Evolutionary conservation across 2,888 invertebrate species (phyloP), one percentile per base, ranked within the genome.

Genomic region (Mythimna pallens): DNA sequence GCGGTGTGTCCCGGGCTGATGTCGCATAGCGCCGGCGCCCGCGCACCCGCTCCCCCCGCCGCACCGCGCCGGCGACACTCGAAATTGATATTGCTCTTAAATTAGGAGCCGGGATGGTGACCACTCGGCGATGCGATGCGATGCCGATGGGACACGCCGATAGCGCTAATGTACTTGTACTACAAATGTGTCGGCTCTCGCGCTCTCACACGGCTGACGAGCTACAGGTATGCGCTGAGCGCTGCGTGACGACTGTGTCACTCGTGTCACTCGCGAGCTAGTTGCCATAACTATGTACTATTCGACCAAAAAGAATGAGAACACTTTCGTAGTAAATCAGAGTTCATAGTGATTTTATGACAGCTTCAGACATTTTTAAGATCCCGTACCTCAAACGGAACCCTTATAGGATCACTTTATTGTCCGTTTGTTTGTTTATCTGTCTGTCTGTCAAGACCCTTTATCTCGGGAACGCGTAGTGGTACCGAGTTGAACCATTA

Each of bases 1-100:
- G 78, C 82, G 76, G 82, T 88, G 84, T 76, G 86, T 79, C 80
- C 66, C 68, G 65, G 65, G 57, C n/a, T 63, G 54, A 58, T 76
- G 76, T 71, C 71, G 78, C 78, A 62, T 80, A 87, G 88, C 90
- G 91, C 91, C 90, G 90, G 91, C 91, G 91, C 90, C 88, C 86
- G 70, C 76, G 73, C 83, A 58, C n/a, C 22, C 64, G 17, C 52
- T 40, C 36, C 36, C 55, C 50, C 50, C 8, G 8, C 61, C 40
- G 17, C 22, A 34, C 54, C 50, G 22, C 62, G n/a, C 14, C 61
- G 73, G 76, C 73, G 83, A 83, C 81, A 80, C 74, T 74, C 78
- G 80, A 75, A 81, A 87, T 88, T 83, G 86, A 88, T 87, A 87
- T 81, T 81, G 86, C 78, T 84, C 80, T 85, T 86, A 86, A 87